Conservation (phyloP, 2,113 vertebrate species). For the Phalacrocorax brasilianus region DNA sequence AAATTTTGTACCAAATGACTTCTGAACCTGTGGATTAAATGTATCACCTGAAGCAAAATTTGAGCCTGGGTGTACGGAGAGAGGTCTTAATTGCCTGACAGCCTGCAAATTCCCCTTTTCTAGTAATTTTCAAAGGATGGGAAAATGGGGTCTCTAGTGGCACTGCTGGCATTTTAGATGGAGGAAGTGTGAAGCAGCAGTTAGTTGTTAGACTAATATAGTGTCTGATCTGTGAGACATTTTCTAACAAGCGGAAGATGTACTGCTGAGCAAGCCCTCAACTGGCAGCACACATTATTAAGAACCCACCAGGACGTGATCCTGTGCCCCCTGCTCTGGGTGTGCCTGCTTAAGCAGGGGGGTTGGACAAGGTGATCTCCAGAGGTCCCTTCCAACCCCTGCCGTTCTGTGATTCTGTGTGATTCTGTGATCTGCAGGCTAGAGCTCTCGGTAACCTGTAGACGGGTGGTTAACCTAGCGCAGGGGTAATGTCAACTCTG, state of each 20-base stretch:
- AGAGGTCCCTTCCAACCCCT: no score
- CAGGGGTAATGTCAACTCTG: neutral
- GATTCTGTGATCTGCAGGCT: neutral
- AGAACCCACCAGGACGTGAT: no score
- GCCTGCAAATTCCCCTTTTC: neutral
- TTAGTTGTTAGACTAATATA: neutral
- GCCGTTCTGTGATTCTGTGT: no score
- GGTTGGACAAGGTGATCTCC: no score
- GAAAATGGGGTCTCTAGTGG: constrained; percentile 4
- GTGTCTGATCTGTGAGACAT: neutral
- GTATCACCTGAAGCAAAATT: constrained; percentile 11
- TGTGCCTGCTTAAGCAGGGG: no score
- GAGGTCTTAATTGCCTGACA: constrained; percentile 12
- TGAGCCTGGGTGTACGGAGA: neutral
- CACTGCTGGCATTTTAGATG: neutral
- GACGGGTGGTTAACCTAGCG: neutral
- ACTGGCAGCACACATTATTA: neutral
- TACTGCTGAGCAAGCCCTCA: neutral
- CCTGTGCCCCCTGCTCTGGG: no score
- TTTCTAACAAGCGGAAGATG: neutral
- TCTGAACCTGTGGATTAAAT: constrained; percentile 17
- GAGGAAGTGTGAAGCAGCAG: neutral
- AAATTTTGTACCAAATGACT: constrained; percentile 31
- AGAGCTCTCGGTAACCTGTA: neutral
- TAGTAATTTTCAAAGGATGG: neutral